Conservation (phyloP, 2,113 vertebrate genomes). For the Neodontobutis hainanensis region DNA sequence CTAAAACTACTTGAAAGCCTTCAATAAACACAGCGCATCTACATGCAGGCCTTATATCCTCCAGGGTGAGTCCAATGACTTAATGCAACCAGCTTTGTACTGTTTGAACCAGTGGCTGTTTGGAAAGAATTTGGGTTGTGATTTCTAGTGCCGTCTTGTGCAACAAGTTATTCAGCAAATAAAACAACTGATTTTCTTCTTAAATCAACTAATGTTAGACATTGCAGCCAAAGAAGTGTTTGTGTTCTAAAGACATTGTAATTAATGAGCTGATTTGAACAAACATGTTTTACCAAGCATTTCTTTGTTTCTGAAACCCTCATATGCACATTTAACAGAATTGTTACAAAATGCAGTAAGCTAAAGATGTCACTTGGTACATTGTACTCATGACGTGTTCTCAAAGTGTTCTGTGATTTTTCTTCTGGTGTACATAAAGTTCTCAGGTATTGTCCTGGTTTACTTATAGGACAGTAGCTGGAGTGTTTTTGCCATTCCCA, state of each 20-base stretch:
- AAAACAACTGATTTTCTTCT: conserved; percentile 59
- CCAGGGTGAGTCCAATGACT: background rate
- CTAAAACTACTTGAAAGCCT: conserved; percentile 26
- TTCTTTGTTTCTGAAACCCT: conserved; percentile 8
- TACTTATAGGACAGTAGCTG: too few species aligned
- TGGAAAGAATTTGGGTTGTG: background rate
- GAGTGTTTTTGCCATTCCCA: too few species aligned
- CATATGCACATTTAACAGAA: background rate
- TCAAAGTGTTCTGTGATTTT: conserved; percentile 22
- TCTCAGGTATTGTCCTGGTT: conserved; percentile 58
- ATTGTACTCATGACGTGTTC: background rate
- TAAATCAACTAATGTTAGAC: conserved; percentile 35
- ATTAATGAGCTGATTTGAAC: background rate
- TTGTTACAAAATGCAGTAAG: conserved; percentile 27
- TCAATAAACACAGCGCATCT: conserved; percentile 33
- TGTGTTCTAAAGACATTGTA: conserved; percentile 1
- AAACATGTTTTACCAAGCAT: conserved; percentile 5
- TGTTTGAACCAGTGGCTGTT: background rate
- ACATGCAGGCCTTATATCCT: conserved; percentile 6
- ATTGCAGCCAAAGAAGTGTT: conserved; percentile 48
- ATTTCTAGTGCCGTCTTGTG: conserved; percentile 8
- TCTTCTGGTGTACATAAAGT: conserved; percentile 35
- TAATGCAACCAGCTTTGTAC: conserved; percentile 23
- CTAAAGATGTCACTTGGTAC: conserved; percentile 13
- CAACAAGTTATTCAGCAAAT: too few species aligned